phyloP scores from a whole-genome alignment of 2,888 invertebrate species.

The Formica aserva region DNA sequence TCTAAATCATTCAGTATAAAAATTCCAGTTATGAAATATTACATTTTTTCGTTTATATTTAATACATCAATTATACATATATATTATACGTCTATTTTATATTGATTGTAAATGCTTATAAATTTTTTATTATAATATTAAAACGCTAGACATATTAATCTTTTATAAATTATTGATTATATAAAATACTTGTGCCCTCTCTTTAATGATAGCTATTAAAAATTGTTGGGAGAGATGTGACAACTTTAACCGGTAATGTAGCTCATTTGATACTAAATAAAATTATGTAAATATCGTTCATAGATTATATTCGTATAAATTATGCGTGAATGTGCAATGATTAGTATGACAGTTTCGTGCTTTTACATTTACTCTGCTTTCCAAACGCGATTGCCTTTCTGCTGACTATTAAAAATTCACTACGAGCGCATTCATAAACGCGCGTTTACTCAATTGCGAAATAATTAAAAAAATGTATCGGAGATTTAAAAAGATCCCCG shows the following conservation, averaged over 20 bases:
- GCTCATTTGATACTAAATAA: slow-evolving; percentile 8
- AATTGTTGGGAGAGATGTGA: background rate
- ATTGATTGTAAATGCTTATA: background rate
- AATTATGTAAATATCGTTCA: slow-evolving; percentile 34
- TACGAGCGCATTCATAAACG: slow-evolving; percentile 29
- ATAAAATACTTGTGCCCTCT: background rate
- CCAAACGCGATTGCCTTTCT: slow-evolving; percentile 38
- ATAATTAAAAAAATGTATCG: slow-evolving; percentile 35
- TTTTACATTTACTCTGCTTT: slow-evolving; percentile 33
- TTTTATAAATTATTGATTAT: slow-evolving; percentile 4
- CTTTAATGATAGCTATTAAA: background rate
- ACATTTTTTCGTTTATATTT: background rate
- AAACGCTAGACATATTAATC: background rate
- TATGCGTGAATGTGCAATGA: slow-evolving; percentile 9
- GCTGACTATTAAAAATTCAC: slow-evolving; percentile 37
- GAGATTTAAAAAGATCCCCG: slow-evolving; percentile 13
- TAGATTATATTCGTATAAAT: background rate
- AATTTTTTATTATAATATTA: background rate
- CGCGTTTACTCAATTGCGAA: slow-evolving; percentile 26
- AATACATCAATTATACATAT: background rate
- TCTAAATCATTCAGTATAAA: background rate
- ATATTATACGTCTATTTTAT: background rate
- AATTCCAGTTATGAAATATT: background rate
- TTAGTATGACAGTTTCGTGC: slow-evolving; percentile 30
- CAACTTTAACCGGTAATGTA: background rate